These are phyloP conservation scores for Anguilla marmorata DNA, from an alignment of 2,797 vertebrate genomes.

Conservation along the genomic window DNA sequence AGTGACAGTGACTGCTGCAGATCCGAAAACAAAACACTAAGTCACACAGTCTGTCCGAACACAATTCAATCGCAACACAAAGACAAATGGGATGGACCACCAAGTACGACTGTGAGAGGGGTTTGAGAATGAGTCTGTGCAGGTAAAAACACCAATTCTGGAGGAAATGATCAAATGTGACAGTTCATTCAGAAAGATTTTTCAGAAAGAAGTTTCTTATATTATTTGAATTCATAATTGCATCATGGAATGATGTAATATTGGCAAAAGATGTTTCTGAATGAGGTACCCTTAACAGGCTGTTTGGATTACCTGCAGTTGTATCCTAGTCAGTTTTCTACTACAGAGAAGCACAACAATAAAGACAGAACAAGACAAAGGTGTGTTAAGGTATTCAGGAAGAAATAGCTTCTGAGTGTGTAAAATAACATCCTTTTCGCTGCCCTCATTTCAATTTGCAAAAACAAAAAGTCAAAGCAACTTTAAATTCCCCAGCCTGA, in stretches of 20 bases:
- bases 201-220: constrained; percentile 57
- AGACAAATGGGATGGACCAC: constrained; percentile 88
- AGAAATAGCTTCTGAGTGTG: constrained; percentile 37
- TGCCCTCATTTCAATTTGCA: constrained; percentile 55
- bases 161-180: constrained; percentile 79
- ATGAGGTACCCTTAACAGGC: constrained; percentile 82
- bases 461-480: constrained; percentile 12
- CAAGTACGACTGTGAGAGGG: constrained; percentile 75
- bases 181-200: constrained; percentile 61
- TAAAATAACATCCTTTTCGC: constrained; percentile 1
- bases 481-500: background rate
- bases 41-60: constrained; percentile 57
- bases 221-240: constrained; percentile 70
- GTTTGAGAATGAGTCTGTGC: constrained; percentile 77
- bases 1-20: background rate
- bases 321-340: constrained; percentile 99
- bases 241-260: constrained; percentile 85
- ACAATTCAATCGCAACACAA: constrained; percentile 71
- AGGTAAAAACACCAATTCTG: constrained; percentile 69
- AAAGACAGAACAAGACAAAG: constrained; percentile 93
- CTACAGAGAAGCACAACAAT: constrained; percentile 93
- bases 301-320: constrained; percentile 89
- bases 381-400: constrained; percentile 82
- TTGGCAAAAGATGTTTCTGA: constrained; percentile 76
- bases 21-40: constrained; percentile 49